Base-by-base conservation (phyloP, 2,113 vertebrate species). In the Corythaeola cristata region DNA sequence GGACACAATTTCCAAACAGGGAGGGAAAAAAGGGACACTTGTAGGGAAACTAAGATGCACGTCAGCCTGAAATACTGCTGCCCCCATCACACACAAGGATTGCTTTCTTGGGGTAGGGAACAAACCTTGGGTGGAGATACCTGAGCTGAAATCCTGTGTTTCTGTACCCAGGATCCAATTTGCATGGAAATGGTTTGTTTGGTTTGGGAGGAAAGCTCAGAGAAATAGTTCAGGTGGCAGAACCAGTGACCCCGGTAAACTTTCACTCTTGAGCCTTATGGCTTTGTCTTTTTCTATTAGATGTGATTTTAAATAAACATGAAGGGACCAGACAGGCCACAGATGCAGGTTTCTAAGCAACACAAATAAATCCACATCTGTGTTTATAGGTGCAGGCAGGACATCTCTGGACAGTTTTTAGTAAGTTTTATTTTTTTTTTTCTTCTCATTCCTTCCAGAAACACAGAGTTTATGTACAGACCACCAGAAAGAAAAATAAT, bases 261-360 rank as follows among this genome's bases (percentile, higher is more conserved):
- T 95, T 89, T 89, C 69, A 77, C 92, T 96, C 74, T 82, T 26
- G 37, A 91, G 78, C 93, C 79, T 95, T 81, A 90, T 91, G 94
- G 85, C 84, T 69, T 21, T 94, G 89, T 95, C 95, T 85, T 90
- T 86, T 90, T 75, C 77, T 88, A 76, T 95, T 90, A 79, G 89
- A 91, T 91, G 89, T 96, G 85, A 95, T 95, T 97, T 97, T 96
- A 96, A 96, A 96, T 96, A 96, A 96, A 96, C 76, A 85, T 94
- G 92, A 95, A 95, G 69, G 82, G 79, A 96, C 63, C 81, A 87
- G 95, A 73, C 84, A 84, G 85, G 53, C 73, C 90, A 91, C 68
- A 78, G 89, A 89, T 69, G 79, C 52, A 73, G 59, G 89, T 95
- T 95, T 90, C 95, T 68, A 93, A 91, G 95, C 96, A 96, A 96